Evolutionary conservation across 2,888 invertebrate species (phyloP).

Genomic region (Ramazzottius varieornatus): DNA sequence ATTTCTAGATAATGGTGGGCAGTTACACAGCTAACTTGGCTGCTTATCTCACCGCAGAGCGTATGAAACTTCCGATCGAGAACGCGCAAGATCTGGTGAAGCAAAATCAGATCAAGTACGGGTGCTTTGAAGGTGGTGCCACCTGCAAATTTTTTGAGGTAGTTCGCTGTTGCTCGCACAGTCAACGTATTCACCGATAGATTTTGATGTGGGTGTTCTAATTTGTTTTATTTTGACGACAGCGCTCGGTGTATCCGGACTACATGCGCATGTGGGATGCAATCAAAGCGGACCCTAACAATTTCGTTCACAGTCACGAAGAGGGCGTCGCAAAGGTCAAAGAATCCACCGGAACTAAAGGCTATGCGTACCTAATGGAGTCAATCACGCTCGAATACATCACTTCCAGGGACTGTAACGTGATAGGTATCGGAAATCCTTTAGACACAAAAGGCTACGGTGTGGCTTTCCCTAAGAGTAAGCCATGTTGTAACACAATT

Average conservation of each 20-base stretch:
- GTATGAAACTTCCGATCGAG: conserved; percentile 24
- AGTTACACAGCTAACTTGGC: conserved; percentile 30
- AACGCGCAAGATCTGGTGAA: conserved; percentile 27
- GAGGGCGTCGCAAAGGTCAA: conserved; percentile 22
- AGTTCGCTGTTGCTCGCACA: no score
- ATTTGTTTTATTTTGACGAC: neutral
- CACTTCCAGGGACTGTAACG: conserved; percentile 23
- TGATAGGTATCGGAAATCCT: conserved; percentile 28
- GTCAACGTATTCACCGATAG: neutral
- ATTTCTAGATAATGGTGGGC: conserved; percentile 27
- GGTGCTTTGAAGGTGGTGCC: conserved; percentile 24
- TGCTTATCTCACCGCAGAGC: conserved; percentile 28
- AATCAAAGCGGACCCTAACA: conserved; percentile 17
- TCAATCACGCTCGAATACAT: conserved; percentile 27
- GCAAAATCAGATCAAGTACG: conserved; percentile 27
- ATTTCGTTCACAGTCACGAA: conserved; percentile 20
- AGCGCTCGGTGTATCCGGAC: conserved; percentile 7
- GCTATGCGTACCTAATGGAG: conserved; percentile 28
- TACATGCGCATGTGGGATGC: conserved; percentile 21
- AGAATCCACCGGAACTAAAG: conserved; percentile 14
- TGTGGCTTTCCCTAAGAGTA: conserved; percentile 25
- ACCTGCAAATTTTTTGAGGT: conserved; percentile 28
- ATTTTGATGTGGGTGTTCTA: neutral
- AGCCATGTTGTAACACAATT: neutral
- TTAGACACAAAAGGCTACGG: conserved; percentile 29